Conservation (phyloP, 2,888 invertebrate genomes). For the Fabriciana adippe region DNA sequence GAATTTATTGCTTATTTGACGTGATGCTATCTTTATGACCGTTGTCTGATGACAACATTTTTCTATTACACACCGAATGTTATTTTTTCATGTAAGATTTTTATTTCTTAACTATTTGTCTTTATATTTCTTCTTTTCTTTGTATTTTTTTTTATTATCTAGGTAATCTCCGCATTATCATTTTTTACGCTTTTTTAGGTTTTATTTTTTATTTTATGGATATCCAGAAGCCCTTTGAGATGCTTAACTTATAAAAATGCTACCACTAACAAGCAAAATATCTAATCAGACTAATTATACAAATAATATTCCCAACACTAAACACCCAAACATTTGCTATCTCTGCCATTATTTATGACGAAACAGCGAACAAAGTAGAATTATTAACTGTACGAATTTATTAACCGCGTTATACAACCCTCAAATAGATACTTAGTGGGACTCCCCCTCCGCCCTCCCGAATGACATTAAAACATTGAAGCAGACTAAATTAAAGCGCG, state of each 20-base stretch:
- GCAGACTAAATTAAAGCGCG: conserved; percentile 80
- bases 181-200: too few species aligned
- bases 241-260: too few species aligned
- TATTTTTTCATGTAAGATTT: background rate
- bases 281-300: background rate
- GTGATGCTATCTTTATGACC: conserved; percentile 70
- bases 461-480: conserved; percentile 78
- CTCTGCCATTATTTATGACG: conserved; percentile 44
- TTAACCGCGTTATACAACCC: conserved; percentile 73
- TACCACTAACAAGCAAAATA: too few species aligned
- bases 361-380: conserved; percentile 57
- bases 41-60: conserved; percentile 31
- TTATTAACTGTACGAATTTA: conserved; percentile 75
- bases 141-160: too few species aligned
- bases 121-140: too few species aligned
- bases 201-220: too few species aligned
- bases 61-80: conserved; percentile 17
- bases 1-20: conserved; percentile 35
- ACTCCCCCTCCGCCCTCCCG: conserved; percentile 52
- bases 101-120: background rate
- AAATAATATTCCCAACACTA: conserved; percentile 20
- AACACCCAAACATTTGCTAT: conserved; percentile 31
- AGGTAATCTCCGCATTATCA: too few species aligned
- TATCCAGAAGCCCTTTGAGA: too few species aligned
- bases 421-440: conserved; percentile 79